phyloP scores from a whole-genome alignment of 2,113 vertebrate species.

The human (Homo sapiens) region DNA sequence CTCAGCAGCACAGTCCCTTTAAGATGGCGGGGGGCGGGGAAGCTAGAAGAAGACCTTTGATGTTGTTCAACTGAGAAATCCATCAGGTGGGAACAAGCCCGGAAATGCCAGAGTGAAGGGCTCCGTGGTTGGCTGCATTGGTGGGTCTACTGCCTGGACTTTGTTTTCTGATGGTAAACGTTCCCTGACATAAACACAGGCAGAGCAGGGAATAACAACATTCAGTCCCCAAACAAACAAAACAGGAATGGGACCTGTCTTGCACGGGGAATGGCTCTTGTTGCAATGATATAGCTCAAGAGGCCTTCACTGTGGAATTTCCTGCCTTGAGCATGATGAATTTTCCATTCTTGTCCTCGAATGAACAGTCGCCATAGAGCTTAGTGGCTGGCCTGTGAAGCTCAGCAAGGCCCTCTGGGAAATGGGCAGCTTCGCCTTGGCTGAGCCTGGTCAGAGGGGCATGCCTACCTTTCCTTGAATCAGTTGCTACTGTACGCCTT shows the following conservation, averaged over 20 bases:
- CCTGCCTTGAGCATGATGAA: conserved; percentile 67
- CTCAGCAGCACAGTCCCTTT: conserved; percentile 44
- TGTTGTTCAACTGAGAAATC: conserved; percentile 59
- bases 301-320: conserved; percentile 77
- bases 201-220: conserved; percentile 58
- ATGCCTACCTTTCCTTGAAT: background rate
- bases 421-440: background rate
- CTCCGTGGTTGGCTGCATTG: background rate
- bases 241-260: conserved; percentile 58
- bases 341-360: conserved; percentile 68
- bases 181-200: conserved; percentile 69
- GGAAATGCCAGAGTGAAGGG: conserved; percentile 58
- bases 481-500: background rate
- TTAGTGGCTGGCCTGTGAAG: background rate
- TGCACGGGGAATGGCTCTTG: background rate
- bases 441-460: background rate
- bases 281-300: conserved; percentile 29
- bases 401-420: background rate
- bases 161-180: conserved; percentile 56
- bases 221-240: conserved; percentile 69
- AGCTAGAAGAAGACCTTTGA: conserved; percentile 63
- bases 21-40: conserved; percentile 13
- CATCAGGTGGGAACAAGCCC: conserved; percentile 48
- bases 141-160: background rate
- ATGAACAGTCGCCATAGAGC: conserved; percentile 30